Evolutionary conservation across 2,113 vertebrate species (phyloP).

Genomic region (Cyprinus carpio): DNA sequence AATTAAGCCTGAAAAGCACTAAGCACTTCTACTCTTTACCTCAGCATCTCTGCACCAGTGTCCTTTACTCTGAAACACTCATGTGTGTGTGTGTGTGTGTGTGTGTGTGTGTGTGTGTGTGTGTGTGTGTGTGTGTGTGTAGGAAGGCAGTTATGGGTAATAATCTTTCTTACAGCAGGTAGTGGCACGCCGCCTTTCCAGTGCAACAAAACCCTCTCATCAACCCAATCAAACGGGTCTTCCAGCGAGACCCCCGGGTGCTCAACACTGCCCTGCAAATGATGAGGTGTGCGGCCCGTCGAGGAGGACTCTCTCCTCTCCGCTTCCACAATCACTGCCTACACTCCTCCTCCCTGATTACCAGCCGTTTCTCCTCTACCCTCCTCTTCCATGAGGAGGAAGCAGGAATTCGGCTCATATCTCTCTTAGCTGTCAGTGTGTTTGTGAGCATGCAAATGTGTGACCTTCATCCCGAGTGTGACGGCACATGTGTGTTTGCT

Average conservation of each 20-base stretch:
- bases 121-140: not conserved
- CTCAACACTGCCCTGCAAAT: slow-evolving; percentile 24
- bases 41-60: not conserved
- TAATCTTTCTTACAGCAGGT: slow-evolving; percentile 35
- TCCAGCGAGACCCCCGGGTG: slow-evolving; percentile 24
- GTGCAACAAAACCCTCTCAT: slow-evolving; percentile 33
- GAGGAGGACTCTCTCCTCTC: slow-evolving; percentile 22
- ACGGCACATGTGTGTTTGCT: not conserved
- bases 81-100: not conserved
- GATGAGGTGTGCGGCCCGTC: not conserved
- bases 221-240: slow-evolving; percentile 21
- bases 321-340: not conserved
- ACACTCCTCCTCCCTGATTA: slow-evolving; percentile 18
- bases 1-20: too few species aligned
- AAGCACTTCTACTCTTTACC: not conserved
- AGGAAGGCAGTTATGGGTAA: slow-evolving; percentile 24
- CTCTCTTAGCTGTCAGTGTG: not conserved
- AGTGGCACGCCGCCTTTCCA: slow-evolving; percentile 19
- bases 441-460: not conserved
- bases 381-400: not conserved
- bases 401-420: not conserved
- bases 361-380: not conserved
- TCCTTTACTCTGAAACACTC: not conserved
- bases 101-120: not conserved
- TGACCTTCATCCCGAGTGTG: not conserved